Evolutionary conservation across 2,888 invertebrate genomes (phyloP).

Genomic region (Hecatera dysodea): DNA sequence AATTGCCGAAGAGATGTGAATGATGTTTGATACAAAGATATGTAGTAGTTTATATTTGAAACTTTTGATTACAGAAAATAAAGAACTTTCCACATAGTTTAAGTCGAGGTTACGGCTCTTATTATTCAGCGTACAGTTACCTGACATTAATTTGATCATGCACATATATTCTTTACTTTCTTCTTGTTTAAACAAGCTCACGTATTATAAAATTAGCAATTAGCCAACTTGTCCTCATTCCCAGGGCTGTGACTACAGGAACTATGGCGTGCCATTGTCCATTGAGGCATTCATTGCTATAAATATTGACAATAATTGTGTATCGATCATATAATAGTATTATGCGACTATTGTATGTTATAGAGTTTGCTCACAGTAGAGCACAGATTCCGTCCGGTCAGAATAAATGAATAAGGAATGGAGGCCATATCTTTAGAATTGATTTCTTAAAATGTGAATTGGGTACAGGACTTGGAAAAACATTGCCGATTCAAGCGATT

Average conservation of each 20-base stretch:
- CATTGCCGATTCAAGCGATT: not conserved
- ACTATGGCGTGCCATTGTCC: constrained; percentile 44
- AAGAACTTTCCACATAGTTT: constrained; percentile 9
- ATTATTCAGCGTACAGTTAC: constrained; percentile 23
- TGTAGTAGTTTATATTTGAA: too few species aligned
- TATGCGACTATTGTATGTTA: constrained; percentile 23
- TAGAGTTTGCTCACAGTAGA: constrained; percentile 12
- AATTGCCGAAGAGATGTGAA: not conserved
- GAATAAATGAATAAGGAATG: constrained; percentile 35
- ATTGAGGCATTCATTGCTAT: constrained; percentile 53
- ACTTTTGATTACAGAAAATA: not conserved
- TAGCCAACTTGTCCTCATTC: constrained; percentile 54
- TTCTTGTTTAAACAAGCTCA: constrained; percentile 34
- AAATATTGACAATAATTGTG: constrained; percentile 57
- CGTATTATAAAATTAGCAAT: constrained; percentile 47
- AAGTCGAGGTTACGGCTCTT: not conserved
- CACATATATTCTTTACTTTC: constrained; percentile 40
- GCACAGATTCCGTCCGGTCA: not conserved
- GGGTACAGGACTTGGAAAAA: not conserved
- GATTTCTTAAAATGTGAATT: constrained; percentile 5
- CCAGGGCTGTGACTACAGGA: constrained; percentile 42
- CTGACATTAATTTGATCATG: constrained; percentile 50
- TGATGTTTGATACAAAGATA: not conserved
- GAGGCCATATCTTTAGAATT: not conserved
- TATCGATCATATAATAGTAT: constrained; percentile 45